Conservation (phyloP, 2,113 vertebrate genomes). For the Anarhynchus alexandrinus region DNA sequence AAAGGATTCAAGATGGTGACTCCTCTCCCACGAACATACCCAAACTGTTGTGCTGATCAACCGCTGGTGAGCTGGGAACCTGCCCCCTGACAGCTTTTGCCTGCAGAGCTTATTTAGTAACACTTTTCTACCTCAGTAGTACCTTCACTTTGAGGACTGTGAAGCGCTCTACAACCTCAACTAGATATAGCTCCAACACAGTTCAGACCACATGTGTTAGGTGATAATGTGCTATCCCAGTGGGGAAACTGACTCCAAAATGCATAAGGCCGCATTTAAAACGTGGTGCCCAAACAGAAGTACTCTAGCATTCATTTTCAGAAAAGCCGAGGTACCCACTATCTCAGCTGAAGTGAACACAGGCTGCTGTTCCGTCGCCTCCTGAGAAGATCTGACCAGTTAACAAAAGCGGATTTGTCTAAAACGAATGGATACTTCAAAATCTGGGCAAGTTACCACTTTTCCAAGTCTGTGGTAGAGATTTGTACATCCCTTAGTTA, state of each 20-base stretch:
- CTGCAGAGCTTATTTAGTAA: not conserved
- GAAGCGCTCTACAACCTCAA: not conserved
- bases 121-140: not conserved
- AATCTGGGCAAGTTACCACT: not conserved
- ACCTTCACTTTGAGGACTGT: not conserved
- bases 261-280: not conserved
- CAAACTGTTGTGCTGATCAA: not conserved
- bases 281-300: not conserved
- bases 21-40: not conserved
- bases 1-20: not conserved
- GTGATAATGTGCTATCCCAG: not conserved
- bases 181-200: not conserved
- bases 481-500: not conserved
- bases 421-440: not conserved
- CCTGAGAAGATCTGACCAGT: not conserved
- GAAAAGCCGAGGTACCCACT: not conserved
- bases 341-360: not conserved
- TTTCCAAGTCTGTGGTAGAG: not conserved
- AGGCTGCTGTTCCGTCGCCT: rapidly evolving
- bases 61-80: rapidly evolving
- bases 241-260: not conserved
- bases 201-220: not conserved
- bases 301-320: not conserved
- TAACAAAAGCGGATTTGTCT: not conserved
- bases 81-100: not conserved